Conservation (phyloP, 1,140 invertebrate genomes). For the Drosophila asahinai region DNA sequence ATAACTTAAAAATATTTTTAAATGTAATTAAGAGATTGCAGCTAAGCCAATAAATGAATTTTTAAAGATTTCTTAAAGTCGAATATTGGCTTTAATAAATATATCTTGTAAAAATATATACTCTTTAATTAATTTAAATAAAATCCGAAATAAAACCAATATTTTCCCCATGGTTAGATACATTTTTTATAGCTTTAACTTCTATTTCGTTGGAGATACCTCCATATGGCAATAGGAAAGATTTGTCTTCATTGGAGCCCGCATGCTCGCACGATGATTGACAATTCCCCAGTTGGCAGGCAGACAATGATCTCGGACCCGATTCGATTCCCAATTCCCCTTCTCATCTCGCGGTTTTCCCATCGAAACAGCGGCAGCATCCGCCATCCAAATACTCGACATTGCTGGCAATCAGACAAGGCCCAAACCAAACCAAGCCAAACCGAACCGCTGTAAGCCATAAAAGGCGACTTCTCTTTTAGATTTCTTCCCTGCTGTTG, state of each 20-base stretch:
- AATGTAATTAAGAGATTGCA: too few species aligned
- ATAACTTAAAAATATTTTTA: too few species aligned
- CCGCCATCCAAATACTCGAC: constrained; percentile 44
- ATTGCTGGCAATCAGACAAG: constrained; percentile 63
- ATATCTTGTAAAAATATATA: too few species aligned
- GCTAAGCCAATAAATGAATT: too few species aligned
- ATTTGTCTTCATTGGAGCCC: constrained; percentile 40
- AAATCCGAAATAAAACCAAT: not conserved
- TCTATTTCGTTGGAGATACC: not conserved
- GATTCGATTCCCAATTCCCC: constrained; percentile 19
- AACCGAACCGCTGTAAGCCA: constrained; percentile 47
- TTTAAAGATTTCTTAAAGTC: too few species aligned
- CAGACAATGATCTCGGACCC: constrained; percentile 40
- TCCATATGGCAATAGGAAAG: not conserved
- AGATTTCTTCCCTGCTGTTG: constrained; percentile 33
- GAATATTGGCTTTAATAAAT: too few species aligned
- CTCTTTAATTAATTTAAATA: not conserved
- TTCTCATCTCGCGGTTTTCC: constrained; percentile 23
- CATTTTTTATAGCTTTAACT: not conserved
- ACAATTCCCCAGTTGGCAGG: constrained; percentile 43
- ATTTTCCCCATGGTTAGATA: not conserved
- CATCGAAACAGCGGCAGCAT: constrained; percentile 13
- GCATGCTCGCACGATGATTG: constrained; percentile 43
- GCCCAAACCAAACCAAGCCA: constrained; percentile 24
- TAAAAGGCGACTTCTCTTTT: constrained; percentile 60